A percentile compares a stretch with the other conserved stretches of the same genome.
These are phyloP conservation scores for Oxyscelio sp. DNA, from an alignment of 2,888 invertebrate genomes.

Conservation along the genomic window DNA sequence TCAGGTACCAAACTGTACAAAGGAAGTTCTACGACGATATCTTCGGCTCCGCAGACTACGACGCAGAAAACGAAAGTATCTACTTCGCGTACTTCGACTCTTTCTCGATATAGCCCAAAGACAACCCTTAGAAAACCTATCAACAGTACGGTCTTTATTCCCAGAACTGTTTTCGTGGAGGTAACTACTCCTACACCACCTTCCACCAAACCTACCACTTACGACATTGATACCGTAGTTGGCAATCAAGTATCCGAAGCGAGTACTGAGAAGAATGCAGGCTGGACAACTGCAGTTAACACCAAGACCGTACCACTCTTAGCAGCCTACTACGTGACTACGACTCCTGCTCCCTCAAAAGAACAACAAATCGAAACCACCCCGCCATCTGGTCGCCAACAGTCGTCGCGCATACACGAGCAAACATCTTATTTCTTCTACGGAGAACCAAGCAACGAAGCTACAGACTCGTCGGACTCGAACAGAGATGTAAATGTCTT, in stretches of 20 bases:
- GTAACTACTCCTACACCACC: conserved; percentile 78
- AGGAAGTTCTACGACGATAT: conserved; percentile 44
- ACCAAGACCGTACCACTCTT: conserved; percentile 91
- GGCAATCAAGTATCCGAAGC: conserved; percentile 85
- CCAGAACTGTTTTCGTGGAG: conserved; percentile 72
- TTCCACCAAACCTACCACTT: conserved; percentile 74
- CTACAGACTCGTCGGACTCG: conserved; percentile 45
- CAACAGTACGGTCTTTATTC: conserved; percentile 56
- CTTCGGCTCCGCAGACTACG: conserved; percentile 57
- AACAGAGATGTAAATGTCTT: conserved; percentile 59
- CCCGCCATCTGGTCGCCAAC: conserved; percentile 75
- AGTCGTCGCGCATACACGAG: conserved; percentile 75
- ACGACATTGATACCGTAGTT: conserved; percentile 75
- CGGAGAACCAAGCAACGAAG: conserved; percentile 89
- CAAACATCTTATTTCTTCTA: conserved; percentile 92
- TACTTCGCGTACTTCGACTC: conserved; percentile 43
- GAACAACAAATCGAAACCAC: conserved; percentile 83
- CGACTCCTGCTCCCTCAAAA: conserved; percentile 85
- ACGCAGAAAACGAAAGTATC: conserved; percentile 70
- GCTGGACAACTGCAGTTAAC: conserved; percentile 88
- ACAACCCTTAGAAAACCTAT: conserved; percentile 54
- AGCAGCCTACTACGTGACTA: conserved; percentile 90
- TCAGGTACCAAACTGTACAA: conserved; percentile 52
- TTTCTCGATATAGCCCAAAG: conserved; percentile 67
- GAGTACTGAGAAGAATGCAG: conserved; percentile 85